Evolutionary conservation across 2,888 invertebrate genomes (phyloP), one percentile per base, ranked within the genome.

Genomic region (Caenorhabditis sp.): DNA sequence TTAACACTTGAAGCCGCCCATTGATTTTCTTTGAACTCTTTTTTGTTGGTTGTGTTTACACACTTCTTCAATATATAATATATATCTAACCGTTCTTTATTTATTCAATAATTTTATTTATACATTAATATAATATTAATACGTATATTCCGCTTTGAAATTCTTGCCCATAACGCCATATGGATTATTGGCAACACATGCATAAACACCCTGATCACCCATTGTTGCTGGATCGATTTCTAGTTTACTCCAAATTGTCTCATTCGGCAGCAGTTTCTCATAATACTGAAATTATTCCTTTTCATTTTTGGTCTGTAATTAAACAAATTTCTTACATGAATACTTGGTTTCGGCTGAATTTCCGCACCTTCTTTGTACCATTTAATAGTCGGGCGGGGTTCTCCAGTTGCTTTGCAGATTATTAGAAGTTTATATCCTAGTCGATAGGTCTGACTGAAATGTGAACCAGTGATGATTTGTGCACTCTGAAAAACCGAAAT

Each of bases 331-430:
- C 26, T 43, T 14, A 87, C 86, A 72, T 87, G 85, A 36, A 81
- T 82, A 57, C 87, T 87, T 21, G 77, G 72, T 68, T 87, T 87
- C 1, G 85, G 84, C 26, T 94, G 94, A 87, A 95, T 93, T 89
- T 96, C 95, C 20, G 93, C 92, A 36, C 95, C 95, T 88, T 95
- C 95, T 88, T 95, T 96, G 89, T 93, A 94, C 95, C 95, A 96
- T 23, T 95, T 95, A 77, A 95, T 94, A 80, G 94, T 93, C 0
- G 95, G 95, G 56, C 94, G 90, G 0, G 95, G 95, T 78, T 92
- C 92, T 0, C 95, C 95, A 87, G 93, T 92, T 0, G 95, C 95
- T 57, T 93, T 93, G 88, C 95, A 96, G 69, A 95, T 90, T 88
- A 95, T 94, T 12, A 94, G 93, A 76, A 95, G 94, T 90, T 95